Conservation (phyloP, 1,140 invertebrate species). For the Drosophila sulfurigaster region DNA sequence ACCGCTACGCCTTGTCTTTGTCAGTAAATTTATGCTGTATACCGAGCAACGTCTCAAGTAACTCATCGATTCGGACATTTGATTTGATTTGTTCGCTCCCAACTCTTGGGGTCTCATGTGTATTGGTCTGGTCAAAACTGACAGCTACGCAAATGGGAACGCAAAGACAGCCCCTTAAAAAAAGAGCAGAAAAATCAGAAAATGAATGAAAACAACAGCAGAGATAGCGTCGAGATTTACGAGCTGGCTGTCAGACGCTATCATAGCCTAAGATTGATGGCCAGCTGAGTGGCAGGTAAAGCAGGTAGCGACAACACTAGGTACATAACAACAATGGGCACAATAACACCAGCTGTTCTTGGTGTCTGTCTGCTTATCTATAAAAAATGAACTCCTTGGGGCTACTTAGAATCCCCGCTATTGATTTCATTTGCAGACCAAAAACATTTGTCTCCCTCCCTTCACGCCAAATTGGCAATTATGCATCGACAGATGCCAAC, state of each 20-base stretch:
- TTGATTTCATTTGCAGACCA: slow-evolving; percentile 45
- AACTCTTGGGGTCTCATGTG: slow-evolving; percentile 65
- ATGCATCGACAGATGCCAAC: slow-evolving; percentile 52
- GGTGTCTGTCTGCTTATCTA: slow-evolving; percentile 53
- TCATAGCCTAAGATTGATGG: slow-evolving; percentile 78
- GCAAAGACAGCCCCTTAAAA: slow-evolving; percentile 45
- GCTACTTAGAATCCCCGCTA: slow-evolving; percentile 60
- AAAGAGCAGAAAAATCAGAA: slow-evolving; percentile 1
- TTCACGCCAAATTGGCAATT: slow-evolving; percentile 42
- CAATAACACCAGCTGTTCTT: slow-evolving; percentile 41
- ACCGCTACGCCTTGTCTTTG: background rate
- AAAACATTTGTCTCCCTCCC: slow-evolving; percentile 20
- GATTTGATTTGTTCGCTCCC: slow-evolving; percentile 39
- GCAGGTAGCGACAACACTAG: background rate
- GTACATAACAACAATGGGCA: slow-evolving; percentile 10
- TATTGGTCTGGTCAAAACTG: slow-evolving; percentile 48
- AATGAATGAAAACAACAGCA: slow-evolving; percentile 26
- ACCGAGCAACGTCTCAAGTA: background rate
- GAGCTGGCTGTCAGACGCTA: slow-evolving; percentile 76
- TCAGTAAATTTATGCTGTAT: background rate
- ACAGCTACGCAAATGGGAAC: slow-evolving; percentile 76
- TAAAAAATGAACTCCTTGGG: slow-evolving; percentile 68
- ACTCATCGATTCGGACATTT: slow-evolving; percentile 36
- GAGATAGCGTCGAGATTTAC: slow-evolving; percentile 76
- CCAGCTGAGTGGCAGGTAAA: slow-evolving; percentile 59